Evolutionary conservation across 2,113 vertebrate species (phyloP).

Genomic region (Cettia cetti): DNA sequence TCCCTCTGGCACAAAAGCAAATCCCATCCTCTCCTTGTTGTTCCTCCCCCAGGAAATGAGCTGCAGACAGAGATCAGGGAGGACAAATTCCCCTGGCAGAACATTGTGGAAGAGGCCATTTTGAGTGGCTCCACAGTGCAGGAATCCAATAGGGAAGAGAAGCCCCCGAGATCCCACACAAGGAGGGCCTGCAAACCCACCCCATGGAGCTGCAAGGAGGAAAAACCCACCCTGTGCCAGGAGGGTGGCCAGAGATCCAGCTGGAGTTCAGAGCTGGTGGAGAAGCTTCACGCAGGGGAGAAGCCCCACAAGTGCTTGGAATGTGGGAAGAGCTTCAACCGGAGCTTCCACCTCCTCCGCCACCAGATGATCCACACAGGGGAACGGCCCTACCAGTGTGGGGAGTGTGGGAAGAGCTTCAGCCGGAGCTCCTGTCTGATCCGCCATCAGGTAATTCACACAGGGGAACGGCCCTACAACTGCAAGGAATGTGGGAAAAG

Average conservation of each 20-base stretch:
- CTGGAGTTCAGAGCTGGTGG: neutral
- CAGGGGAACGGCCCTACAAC: neutral
- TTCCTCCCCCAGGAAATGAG: neutral
- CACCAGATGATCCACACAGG: neutral
- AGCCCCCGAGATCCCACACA: fast-evolving
- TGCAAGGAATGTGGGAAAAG: neutral
- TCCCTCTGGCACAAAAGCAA: fast-evolving
- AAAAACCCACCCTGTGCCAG: fast-evolving
- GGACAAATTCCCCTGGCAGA: neutral
- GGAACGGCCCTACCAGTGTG: neutral
- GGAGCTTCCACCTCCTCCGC: neutral
- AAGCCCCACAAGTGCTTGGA: neutral
- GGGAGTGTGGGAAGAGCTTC: neutral
- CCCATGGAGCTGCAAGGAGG: neutral
- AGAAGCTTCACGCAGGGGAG: fast-evolving
- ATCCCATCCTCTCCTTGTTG: neutral
- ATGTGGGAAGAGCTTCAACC: neutral
- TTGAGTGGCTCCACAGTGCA: fast-evolving
- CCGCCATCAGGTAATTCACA: neutral
- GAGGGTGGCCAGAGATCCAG: fast-evolving
- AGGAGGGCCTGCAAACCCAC: neutral
- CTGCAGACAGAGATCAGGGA: neutral
- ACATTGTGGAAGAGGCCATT: neutral
- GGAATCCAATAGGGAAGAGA: neutral
- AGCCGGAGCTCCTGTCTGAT: neutral